Conservation (phyloP, 2,113 vertebrate species). For the Mionectes macconnelli region DNA sequence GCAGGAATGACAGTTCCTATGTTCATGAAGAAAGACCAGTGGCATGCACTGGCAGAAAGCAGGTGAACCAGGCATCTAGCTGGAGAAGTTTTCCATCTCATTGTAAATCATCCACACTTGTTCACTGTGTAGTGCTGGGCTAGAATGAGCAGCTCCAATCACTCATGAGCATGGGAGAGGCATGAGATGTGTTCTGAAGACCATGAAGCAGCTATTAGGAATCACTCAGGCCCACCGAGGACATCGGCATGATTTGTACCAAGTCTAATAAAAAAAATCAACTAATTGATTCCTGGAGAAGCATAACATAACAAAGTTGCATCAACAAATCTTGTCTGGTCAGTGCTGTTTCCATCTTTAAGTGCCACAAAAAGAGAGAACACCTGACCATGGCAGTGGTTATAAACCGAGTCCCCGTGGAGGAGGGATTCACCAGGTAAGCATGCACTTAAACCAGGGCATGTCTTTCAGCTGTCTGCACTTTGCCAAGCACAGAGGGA, state of each 20-base stretch:
- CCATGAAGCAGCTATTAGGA: neutral
- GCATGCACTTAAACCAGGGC: neutral
- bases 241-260: neutral
- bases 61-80: neutral
- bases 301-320: neutral
- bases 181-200: neutral
- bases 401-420: accelerated
- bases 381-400: accelerated
- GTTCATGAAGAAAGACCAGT: neutral
- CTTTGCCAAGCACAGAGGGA: neutral
- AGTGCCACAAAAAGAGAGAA: neutral
- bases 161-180: neutral
- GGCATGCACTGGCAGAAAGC: neutral
- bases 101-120: neutral
- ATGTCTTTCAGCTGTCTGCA: neutral
- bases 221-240: neutral
- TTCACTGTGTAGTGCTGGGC: neutral
- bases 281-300: neutral
- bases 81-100: neutral
- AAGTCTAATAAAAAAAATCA: neutral
- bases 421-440: neutral
- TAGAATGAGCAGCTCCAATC: neutral
- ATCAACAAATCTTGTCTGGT: neutral
- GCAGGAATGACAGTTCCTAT: neutral
- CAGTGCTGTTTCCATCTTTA: neutral